Evolutionary conservation across 2,888 invertebrate species (phyloP), one percentile per base, ranked within the genome.

Genomic region (Anoplius nigerrimus): DNA sequence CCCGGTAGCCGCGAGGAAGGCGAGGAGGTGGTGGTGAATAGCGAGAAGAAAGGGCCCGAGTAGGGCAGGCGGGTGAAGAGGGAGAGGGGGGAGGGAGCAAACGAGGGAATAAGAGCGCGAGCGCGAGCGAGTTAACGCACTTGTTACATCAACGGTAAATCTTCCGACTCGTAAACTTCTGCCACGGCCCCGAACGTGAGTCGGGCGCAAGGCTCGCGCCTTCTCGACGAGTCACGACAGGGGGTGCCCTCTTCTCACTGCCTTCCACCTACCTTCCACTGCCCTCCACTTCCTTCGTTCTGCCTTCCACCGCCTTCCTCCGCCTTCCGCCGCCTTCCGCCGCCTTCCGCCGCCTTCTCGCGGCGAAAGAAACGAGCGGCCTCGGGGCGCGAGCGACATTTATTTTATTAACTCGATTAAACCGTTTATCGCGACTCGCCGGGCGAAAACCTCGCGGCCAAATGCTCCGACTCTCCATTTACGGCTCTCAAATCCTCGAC

Each of bases 71-170:
- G 2, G n/a, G n/a, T n/a, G 16, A 5, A 18, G 18, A 2, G 52
- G 59, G 67, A 54, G 66, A 58, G 66, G 24, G 27, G 46, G 20
- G 43, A n/a, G 5, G 45, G 6, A 15, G 61, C 45, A 58, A 70
- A 66, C 60, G 60, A 22, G 34, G 34, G 62, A 15, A 58, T 24
- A 24, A 24, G 34, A 34, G 11, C 11, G 11, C 4, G 34, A 34
- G 34, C 34, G 34, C 42, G 53, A 11, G 27, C 20, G 60, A 48
- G 55, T 76, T 79, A 80, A 82, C 78, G 76, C 74, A 74, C 79
- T 81, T 80, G 81, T 82, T 79, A 82, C 76, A 80, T 72, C 74
- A 81, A 79, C 81, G 79, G 80, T 83, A 84, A 84, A 82, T 84
- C 82, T 82, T 70, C 61, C 64, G 68, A 81, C 76, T 83, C 82